Conservation (phyloP, 2,797 vertebrate species). For the Podarcis siculus region DNA sequence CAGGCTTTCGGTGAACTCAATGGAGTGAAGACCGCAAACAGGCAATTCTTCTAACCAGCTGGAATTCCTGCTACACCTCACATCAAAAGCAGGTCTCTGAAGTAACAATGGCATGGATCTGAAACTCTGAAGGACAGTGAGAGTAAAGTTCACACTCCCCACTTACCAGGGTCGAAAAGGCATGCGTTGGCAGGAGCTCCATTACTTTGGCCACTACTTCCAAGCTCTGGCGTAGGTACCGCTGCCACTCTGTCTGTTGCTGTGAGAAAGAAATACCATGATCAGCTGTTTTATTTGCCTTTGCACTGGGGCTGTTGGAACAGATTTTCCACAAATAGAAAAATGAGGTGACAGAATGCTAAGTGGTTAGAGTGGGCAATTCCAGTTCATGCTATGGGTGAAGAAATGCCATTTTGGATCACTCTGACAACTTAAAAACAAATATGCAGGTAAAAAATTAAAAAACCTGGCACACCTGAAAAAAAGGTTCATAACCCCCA, state of each 20-base stretch:
- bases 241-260: slow-evolving; percentile 99
- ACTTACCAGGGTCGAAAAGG: slow-evolving; percentile 92
- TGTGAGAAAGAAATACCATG: slow-evolving; percentile 69
- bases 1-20: background rate
- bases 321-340: background rate
- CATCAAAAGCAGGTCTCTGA: background rate
- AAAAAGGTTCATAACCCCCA: background rate
- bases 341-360: background rate
- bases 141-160: background rate
- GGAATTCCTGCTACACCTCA: background rate
- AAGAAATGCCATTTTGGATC: background rate
- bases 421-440: background rate
- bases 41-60: background rate
- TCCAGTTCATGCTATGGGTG: background rate
- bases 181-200: slow-evolving; percentile 97
- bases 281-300: slow-evolving; percentile 38
- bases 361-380: background rate
- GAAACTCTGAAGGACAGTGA: background rate
- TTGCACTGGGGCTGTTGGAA: background rate
- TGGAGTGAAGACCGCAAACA: background rate
- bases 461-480: background rate
- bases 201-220: slow-evolving; percentile 99
- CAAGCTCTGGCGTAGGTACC: slow-evolving; percentile 97
- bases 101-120: background rate
- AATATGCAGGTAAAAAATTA: background rate